Base-by-base conservation (phyloP, 2,888 invertebrate genomes). In the Malthinus flaveolus region DNA sequence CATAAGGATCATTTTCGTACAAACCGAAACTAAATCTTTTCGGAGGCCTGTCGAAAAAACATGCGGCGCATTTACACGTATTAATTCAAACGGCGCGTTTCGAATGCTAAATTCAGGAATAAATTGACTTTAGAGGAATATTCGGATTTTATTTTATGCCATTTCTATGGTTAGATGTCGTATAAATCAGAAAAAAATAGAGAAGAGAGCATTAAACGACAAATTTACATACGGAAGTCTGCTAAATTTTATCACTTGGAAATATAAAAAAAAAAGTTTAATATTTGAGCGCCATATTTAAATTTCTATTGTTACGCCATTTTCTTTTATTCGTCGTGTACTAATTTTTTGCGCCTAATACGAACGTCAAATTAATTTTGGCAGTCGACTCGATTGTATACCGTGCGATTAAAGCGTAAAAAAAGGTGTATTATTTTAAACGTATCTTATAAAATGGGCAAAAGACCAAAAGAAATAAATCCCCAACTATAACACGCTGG, bases 21-120 rank as follows among this genome's bases (percentile, higher is more conserved):
- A 56, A 56, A 62, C 64, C 61, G 61, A 64, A 66, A 71, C 69
- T 68, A 68, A 72, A 71, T 71, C 73, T 72, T 71, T 73, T 72
- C 67, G 62, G 63, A 65, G 70, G 67, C 68, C 75, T 74, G 76
- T 75, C 75, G 73, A 75, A 75, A 76, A 75, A 75, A 75, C 71
- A 71, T 73, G 75, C 71, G 71, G 73, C 73, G 71, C 72, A 74
- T 75, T 75, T 75, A 73, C 75, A 75, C 75, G 75, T 75, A 76
- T 76, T 76, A 76, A 76, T 76, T 75, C 75, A 73, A 71, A 74
- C 71, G 69, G 71, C 70, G 70, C 72, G 68, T 70, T 68, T 67
- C 66, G 75, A 75, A 75, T 74, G 72, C 73, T 71, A 73, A 74
- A 73, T 71, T 58, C 71, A 65, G 63, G 74, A 74, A 75, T 75